Conservation (phyloP, 2,888 invertebrate genomes). For the Dryobotodes eremita region DNA sequence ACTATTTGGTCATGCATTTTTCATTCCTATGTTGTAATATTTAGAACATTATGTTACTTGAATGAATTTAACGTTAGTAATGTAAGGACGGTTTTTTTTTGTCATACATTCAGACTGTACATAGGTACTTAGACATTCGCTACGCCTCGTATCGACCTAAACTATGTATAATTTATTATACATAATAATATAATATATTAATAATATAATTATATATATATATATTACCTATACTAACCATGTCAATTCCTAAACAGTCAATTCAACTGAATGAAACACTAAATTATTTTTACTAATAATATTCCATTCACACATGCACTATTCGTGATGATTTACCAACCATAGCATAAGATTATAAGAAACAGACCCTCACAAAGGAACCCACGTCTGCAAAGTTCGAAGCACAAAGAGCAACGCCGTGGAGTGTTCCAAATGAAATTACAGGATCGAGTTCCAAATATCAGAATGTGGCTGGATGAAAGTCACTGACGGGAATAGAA, state of each 20-base stretch:
- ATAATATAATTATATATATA: no score
- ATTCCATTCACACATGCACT: background rate
- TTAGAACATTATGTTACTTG: no score
- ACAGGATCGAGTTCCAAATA: conserved; percentile 26
- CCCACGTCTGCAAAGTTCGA: background rate
- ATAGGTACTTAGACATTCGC: no score
- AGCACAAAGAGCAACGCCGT: conserved; percentile 17
- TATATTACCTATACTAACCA: background rate
- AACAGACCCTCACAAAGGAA: conserved; percentile 7
- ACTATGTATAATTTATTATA: no score
- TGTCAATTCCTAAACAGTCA: background rate
- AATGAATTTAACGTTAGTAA: no score
- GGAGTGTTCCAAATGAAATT: conserved; percentile 42
- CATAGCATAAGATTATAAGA: conserved; percentile 2
- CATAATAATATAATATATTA: no score
- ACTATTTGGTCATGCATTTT: no score
- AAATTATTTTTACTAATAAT: background rate
- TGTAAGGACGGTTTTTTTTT: no score
- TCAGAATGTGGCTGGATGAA: conserved; percentile 22
- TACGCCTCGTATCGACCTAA: no score
- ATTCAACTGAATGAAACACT: background rate
- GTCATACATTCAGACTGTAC: no score
- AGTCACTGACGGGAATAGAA: conserved; percentile 27
- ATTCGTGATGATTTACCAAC: background rate
- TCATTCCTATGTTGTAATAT: no score